phyloP scores from a whole-genome alignment of 1,140 invertebrate genomes.

The Cyclina sinensis region DNA sequence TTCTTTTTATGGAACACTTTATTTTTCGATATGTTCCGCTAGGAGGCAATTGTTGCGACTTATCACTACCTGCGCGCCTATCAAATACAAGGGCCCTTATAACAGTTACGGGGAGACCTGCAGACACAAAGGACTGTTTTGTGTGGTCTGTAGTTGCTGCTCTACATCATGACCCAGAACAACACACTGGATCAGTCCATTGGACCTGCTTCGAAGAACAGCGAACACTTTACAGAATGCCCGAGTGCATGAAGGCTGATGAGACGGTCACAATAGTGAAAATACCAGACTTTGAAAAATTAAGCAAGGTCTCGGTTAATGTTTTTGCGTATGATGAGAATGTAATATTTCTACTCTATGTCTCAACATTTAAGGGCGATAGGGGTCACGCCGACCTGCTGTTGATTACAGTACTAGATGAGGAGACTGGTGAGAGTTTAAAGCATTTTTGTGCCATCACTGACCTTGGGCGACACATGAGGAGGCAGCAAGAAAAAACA shows the following conservation, averaged over 20 bases:
- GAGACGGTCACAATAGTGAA: neutral
- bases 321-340: neutral
- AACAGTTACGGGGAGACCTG: neutral
- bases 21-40: neutral
- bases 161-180: neutral
- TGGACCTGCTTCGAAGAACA: neutral
- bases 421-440: neutral
- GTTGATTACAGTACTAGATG: neutral
- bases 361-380: conserved; percentile 8
- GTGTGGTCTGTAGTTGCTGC: neutral
- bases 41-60: neutral
- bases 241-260: neutral
- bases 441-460: neutral
- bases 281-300: neutral
- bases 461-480: neutral
- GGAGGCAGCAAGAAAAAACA: neutral
- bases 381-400: conserved; percentile 4
- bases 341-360: neutral
- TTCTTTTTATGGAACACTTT: neutral
- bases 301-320: neutral
- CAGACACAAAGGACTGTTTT: neutral
- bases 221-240: neutral
- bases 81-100: neutral
- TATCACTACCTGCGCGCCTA: neutral
- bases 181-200: neutral